Conservation (phyloP, 2,113 vertebrate species). For the Motacilla alba region DNA sequence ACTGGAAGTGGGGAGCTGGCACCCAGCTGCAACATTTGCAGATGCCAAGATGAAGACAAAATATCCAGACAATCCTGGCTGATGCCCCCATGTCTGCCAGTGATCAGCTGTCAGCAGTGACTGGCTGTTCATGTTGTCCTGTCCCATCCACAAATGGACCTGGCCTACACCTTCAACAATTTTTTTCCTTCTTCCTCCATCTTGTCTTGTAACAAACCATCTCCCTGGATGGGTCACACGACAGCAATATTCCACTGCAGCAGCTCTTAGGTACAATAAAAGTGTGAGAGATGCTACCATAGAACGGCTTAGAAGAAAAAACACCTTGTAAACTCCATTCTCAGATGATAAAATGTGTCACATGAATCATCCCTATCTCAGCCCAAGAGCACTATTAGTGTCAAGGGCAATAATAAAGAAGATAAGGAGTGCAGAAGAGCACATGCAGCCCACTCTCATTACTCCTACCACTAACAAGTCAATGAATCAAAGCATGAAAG, state of each 20-base stretch:
- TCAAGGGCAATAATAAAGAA: constrained; percentile 29
- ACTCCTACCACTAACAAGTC: not conserved
- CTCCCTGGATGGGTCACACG: not conserved
- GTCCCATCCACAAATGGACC: not conserved
- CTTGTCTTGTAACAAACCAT: not conserved
- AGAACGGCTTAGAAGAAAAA: not conserved
- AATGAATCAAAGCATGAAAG: not conserved
- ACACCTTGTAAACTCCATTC: not conserved
- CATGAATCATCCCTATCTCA: not conserved
- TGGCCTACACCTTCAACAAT: not conserved
- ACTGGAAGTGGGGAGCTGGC: not conserved
- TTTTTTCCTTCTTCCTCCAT: not conserved
- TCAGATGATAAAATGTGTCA: not conserved
- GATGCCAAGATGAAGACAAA: not conserved
- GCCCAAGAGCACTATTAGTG: constrained; percentile 2
- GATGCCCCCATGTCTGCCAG: not conserved
- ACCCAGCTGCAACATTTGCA: not conserved
- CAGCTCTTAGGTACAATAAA: not conserved
- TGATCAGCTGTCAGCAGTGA: not conserved
- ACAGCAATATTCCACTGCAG: not conserved
- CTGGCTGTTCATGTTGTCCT: not conserved
- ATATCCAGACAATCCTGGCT: not conserved
- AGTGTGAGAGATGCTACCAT: not conserved
- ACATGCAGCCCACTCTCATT: not conserved
- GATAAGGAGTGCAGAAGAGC: not conserved